These are phyloP conservation scores for Microcaecilia unicolor DNA, from an alignment of 2,797 vertebrate genomes.

Conservation along the genomic window DNA sequence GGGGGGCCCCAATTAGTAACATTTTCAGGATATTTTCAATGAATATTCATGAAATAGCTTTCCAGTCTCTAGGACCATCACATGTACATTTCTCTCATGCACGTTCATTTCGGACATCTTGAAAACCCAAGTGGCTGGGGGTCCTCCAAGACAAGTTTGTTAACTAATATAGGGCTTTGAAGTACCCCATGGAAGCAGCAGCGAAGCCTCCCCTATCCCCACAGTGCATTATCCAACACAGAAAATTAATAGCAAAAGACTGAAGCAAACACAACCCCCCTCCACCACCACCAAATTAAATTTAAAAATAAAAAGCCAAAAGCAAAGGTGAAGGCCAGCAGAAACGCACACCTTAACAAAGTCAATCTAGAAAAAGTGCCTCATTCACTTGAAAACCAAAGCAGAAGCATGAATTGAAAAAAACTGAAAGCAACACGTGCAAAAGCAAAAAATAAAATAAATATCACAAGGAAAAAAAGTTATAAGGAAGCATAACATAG, in stretches of 20 bases:
- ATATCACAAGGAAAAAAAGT: slow-evolving; percentile 33
- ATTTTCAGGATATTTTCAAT: too few species aligned
- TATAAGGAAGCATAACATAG: slow-evolving; percentile 83
- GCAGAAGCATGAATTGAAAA: slow-evolving; percentile 44
- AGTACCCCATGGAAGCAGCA: too few species aligned
- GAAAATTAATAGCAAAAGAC: slow-evolving; percentile 16
- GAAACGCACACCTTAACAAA: slow-evolving; percentile 46
- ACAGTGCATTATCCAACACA: too few species aligned
- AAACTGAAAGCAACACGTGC: slow-evolving; percentile 8
- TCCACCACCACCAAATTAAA: slow-evolving; percentile 28
- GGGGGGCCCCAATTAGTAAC: too few species aligned
- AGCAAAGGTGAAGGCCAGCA: slow-evolving; percentile 27
- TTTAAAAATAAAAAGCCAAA: slow-evolving; percentile 27
- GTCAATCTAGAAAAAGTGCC: slow-evolving; percentile 64
- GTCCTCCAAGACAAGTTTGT: too few species aligned
- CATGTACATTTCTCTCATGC: too few species aligned
- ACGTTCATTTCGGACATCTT: too few species aligned
- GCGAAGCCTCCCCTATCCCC: too few species aligned
- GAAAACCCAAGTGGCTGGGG: too few species aligned
- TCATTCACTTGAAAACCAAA: slow-evolving; percentile 53
- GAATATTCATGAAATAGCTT: too few species aligned
- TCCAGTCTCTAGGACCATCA: too few species aligned
- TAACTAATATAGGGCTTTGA: too few species aligned
- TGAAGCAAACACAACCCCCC: slow-evolving; percentile 28
- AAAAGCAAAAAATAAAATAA: slow-evolving; percentile 21